phyloP scores from a whole-genome alignment of 2,797 vertebrate genomes.

The Carcharodon carcharias region DNA sequence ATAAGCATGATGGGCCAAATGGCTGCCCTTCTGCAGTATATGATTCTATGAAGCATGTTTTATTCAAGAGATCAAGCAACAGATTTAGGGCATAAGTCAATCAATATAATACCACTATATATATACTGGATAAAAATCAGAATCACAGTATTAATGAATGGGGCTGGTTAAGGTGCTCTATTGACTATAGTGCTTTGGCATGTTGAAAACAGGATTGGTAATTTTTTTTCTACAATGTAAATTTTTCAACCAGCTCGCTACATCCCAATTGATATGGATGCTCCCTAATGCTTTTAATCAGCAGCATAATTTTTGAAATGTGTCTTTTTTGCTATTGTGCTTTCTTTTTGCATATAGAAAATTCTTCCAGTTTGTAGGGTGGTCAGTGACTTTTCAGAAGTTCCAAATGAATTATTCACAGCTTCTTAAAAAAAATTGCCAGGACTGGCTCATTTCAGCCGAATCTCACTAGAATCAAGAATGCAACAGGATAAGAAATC shows the following conservation, averaged over 20 bases:
- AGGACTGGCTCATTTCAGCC: not conserved
- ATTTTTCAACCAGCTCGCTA: not conserved
- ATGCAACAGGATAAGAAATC: not conserved
- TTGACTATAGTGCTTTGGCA: not conserved
- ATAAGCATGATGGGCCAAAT: not conserved
- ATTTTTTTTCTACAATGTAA: not conserved
- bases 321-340: not conserved
- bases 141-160: not conserved
- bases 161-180: not conserved
- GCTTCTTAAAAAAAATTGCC: not conserved
- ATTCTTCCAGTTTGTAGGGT: not conserved
- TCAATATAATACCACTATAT: not conserved
- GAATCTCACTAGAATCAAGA: not conserved
- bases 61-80: not conserved
- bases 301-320: not conserved
- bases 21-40: not conserved
- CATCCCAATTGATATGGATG: not conserved
- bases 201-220: not conserved
- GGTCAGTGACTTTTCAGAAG: not conserved
- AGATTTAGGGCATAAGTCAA: not conserved
- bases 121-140: not conserved
- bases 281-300: not conserved
- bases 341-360: not conserved
- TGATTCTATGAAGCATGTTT: not conserved
- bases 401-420: not conserved